Base-by-base conservation (phyloP, 2,113 vertebrate genomes). In the Bubalus kerabau region DNA sequence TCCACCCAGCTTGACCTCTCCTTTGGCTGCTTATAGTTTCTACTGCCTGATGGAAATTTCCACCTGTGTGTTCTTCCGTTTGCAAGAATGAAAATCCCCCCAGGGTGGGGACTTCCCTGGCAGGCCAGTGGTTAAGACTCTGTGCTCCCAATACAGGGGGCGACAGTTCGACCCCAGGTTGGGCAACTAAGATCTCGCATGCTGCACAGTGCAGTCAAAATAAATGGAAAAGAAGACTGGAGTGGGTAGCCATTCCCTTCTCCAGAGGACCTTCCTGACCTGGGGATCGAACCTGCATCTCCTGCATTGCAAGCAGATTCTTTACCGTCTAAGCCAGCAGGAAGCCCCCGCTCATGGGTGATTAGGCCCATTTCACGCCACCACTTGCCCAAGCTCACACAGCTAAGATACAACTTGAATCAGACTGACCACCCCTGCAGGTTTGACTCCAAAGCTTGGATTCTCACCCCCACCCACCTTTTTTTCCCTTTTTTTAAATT, bases 101-200 rank as follows among this genome's bases (percentile, higher is more conserved):
- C 87, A 6, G 19, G 4, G 43, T 40, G 93, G 71, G 71, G 36
- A 76, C 71, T 40, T 43, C 71, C 11, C 71, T 76, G 71, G 21
- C 6, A 14, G 71, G 24, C 71, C 71, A 76, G 36, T 16, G 71
- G 36, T 43, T 43, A 76, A 76, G 6, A 26, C 36, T 40, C 71
- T 5, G 3, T 14, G 23, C 11, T 76, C 36, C 36, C 36, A 43
- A 7, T 26, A 36, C 71, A 43, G 71, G 23, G 67, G 23, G 71
- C 0, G 3, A 12, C n/a, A 24, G 23, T 7, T 26, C 6, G 0
- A 43, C 71, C 71, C 11, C 36, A 43, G 21, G 36, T 14, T 43
- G 36, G 36, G 71, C 36, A 76, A 14, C 36, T 43, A 24, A 40
- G 36, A 14, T 76, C 36, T 76, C 12, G 3, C 21, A 76, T 24